Base-by-base conservation (phyloP, 2,113 vertebrate species). In the Forbesichthys agassizii region DNA sequence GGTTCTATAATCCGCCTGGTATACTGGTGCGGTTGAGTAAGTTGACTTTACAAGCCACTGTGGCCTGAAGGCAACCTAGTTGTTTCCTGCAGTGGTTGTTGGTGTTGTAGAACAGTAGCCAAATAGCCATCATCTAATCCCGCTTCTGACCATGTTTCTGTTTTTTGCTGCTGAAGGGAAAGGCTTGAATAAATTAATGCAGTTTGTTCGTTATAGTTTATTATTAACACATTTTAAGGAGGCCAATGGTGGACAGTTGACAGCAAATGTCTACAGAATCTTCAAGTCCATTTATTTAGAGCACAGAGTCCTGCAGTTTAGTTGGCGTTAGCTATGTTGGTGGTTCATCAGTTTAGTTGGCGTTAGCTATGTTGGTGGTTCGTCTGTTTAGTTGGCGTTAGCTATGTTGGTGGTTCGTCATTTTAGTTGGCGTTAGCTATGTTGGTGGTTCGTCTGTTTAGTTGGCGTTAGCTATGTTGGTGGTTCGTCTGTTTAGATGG, bases 231-330 rank as follows among this genome's bases (percentile, higher is more conserved):
- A 54, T n/a, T 20, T 20, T 20, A 20, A 27, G 27, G 27, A 27
- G 6, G 14, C 53, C 16, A 8, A 14, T 59, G 48, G 52, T 14
- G 69, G 55, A 9, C 48, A 5, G 12, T n/a, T 56, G 33, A 49
- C 16, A 71, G 14, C 7, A 42, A 49, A 4, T 64, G 73, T 14
- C 42, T 64, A 14, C 12, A 14, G 59, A 11, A 51, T 11, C 33
- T 11, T 33, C 20, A 3, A 18, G 16, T 42, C 10, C 33, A 46
- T 57, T 33, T 66, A 60, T 59, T 72, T n/a, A 81, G n/a, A n/a
- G 13, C 7, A 42, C 52, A 78, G 77, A 79, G 79, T 55, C 48
- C 33, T 20, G 20, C 27, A 27, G 27, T 27, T 27, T 27, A 27
- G 2, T 27, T 27, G 27, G 2, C 2, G 2, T 27, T 27, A 27